A percentile compares a stretch with the other conserved stretches of the same genome.
Conservation (phyloP, 2,888 invertebrate genomes). For the Tridacna gigas region DNA sequence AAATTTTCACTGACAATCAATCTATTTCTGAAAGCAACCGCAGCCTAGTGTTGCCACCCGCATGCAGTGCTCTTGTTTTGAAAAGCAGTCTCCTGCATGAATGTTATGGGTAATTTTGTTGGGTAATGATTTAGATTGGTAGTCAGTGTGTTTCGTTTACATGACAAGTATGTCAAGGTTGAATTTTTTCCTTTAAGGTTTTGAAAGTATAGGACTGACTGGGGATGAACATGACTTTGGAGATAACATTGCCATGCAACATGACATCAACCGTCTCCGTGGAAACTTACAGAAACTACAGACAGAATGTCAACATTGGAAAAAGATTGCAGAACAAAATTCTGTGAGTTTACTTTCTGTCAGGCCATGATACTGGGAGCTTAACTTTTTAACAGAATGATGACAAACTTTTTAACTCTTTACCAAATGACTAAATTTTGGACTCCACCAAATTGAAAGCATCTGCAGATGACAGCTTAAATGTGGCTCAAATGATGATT, state of each 20-base stretch:
- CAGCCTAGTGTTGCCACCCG: no score
- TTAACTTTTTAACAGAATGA: no score
- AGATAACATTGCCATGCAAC: slow-evolving; percentile 82
- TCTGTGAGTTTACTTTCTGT: slow-evolving; percentile 50
- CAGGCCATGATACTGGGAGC: no score
- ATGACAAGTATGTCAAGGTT: no score
- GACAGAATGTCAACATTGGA: slow-evolving; percentile 81
- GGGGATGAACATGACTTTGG: slow-evolving; percentile 80
- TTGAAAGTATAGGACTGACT: slow-evolving; percentile 62
- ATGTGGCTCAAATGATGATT: no score
- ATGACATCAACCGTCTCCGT: slow-evolving; percentile 82
- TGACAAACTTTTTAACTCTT: no score
- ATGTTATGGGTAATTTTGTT: neutral
- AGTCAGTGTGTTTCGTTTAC: neutral
- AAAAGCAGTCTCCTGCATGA: neutral
- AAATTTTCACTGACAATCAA: no score
- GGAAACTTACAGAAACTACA: slow-evolving; percentile 76
- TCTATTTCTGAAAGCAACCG: no score
- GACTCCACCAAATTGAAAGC: no score
- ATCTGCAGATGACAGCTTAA: no score
- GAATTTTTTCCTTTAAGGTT: slow-evolving; percentile 44
- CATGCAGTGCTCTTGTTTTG: no score
- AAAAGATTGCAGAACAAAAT: slow-evolving; percentile 66
- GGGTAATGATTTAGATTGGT: neutral
- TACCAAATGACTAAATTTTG: no score